Evolutionary conservation across 2,888 invertebrate species (phyloP).

Genomic region (Ptycholaimellus sp.): DNA sequence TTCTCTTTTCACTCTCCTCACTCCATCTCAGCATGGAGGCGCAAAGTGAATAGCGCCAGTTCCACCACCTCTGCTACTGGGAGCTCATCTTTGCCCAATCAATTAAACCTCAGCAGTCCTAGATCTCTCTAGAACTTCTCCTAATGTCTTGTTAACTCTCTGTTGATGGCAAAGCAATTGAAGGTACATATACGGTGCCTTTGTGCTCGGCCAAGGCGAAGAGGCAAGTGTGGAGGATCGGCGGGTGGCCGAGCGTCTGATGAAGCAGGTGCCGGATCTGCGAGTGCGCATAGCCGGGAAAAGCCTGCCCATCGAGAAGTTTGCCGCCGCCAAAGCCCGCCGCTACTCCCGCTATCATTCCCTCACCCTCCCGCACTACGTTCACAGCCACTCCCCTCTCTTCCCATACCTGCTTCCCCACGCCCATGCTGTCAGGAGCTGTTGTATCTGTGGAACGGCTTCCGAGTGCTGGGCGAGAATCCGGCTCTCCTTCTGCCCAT

Average conservation of each 20-base stretch:
- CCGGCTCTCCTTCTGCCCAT: slow-evolving; percentile 28
- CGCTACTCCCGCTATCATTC: slow-evolving; percentile 49
- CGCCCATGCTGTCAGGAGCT: slow-evolving; percentile 38
- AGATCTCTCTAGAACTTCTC: no score
- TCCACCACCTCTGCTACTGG: slow-evolving; percentile 72
- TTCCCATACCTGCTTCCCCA: not conserved
- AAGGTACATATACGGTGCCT: no score
- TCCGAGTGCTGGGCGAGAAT: slow-evolving; percentile 51
- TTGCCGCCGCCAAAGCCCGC: slow-evolving; percentile 58
- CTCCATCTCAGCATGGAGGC: no score
- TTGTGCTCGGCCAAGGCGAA: slow-evolving; percentile 47
- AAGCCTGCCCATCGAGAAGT: slow-evolving; percentile 87
- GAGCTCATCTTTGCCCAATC: slow-evolving; percentile 53
- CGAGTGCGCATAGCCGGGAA: slow-evolving; percentile 81
- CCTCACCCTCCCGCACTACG: slow-evolving; percentile 52
- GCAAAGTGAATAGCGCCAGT: slow-evolving; percentile 62
- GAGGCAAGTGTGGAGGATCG: slow-evolving; percentile 7
- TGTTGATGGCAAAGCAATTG: no score
- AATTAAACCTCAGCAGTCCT: no score
- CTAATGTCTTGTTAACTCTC: no score
- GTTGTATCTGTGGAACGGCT: slow-evolving; percentile 74
- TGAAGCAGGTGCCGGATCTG: slow-evolving; percentile 52
- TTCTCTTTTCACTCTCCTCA: no score
- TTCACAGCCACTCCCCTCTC: not conserved
- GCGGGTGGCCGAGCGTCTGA: no score